phyloP scores from a whole-genome alignment of 1,140 invertebrate genomes.

The Parapsyche elsis region DNA sequence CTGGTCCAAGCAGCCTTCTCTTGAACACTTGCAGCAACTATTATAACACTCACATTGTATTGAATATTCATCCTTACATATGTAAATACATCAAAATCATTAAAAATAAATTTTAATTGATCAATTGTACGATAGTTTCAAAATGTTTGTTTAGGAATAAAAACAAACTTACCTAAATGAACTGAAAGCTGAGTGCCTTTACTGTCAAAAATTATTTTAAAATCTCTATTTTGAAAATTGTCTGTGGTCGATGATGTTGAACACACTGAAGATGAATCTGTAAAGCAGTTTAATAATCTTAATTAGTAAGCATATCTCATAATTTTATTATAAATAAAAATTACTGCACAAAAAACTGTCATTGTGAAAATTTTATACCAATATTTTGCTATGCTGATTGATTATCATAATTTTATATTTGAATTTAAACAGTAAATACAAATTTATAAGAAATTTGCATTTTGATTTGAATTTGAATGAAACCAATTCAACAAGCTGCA shows the following conservation, averaged over 20 bases:
- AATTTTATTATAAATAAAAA: not conserved
- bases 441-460: too few species aligned
- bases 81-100: too few species aligned
- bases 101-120: too few species aligned
- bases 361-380: too few species aligned
- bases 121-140: too few species aligned
- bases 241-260: constrained; percentile 65
- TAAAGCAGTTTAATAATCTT: constrained; percentile 30
- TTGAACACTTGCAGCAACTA: constrained; percentile 82
- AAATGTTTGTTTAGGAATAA: not conserved
- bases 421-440: too few species aligned
- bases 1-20: constrained; percentile 96
- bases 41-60: not conserved
- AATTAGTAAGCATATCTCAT: not conserved
- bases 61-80: too few species aligned
- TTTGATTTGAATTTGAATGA: too few species aligned
- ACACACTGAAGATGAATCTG: constrained; percentile 63
- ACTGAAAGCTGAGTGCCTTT: constrained; percentile 76
- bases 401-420: too few species aligned
- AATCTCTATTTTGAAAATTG: constrained; percentile 84
- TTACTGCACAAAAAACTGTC: too few species aligned
- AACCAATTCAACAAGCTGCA: too few species aligned
- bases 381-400: too few species aligned
- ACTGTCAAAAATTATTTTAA: constrained; percentile 86
- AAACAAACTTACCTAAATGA: constrained; percentile 71